Evolutionary conservation across 2,888 invertebrate genomes (phyloP), one percentile per base, ranked within the genome.

Genomic region (Ophion obscuratus): DNA sequence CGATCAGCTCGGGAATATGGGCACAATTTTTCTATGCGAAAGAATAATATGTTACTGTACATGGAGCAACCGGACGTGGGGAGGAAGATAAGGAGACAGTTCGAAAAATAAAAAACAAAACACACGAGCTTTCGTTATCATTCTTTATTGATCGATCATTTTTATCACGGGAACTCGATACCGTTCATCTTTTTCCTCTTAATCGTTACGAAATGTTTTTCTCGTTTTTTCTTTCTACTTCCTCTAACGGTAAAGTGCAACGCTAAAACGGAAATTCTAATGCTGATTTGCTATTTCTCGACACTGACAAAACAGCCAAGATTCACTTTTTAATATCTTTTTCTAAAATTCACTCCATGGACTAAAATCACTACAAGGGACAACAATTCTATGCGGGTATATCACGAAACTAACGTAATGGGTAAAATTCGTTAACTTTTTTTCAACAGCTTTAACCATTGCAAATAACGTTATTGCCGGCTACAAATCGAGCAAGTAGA

Each of bases 141-240:
- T 62, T 74, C 40, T 75, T 85, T 85, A 82, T 82, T 85, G 66
- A 74, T 82, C 11, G 62, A 68, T 62, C 9, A 17, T 31, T 62
- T 40, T 70, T 36, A 31, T 80, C 73, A 53, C 53, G 57, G 61
- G 61, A 74, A 83, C 74, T 73, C 77, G 64, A 57, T 73, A 64
- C 44, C 27, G 66, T 47, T 53, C 70, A 61, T 31, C 59, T 67
- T 76, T 64, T 57, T 24, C 27, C 53, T 80, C 66, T n/a, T 66
- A 66, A 66, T 14, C 53, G 14, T 1, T 53, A 11, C 53, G 53
- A 53, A 3, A 53, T 53, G 2, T 17, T 40, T 36, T 62, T 5
- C 40, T 53, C 20, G 17, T 5, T 17, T 6, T 20, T 5, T 20
- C 17, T 20, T 61, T 61, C 61, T 57, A 47, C 27, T 59, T n/a